These are phyloP conservation scores for Synanceia verrucosa DNA, from an alignment of 2,797 vertebrate genomes.

Conservation along the genomic window DNA sequence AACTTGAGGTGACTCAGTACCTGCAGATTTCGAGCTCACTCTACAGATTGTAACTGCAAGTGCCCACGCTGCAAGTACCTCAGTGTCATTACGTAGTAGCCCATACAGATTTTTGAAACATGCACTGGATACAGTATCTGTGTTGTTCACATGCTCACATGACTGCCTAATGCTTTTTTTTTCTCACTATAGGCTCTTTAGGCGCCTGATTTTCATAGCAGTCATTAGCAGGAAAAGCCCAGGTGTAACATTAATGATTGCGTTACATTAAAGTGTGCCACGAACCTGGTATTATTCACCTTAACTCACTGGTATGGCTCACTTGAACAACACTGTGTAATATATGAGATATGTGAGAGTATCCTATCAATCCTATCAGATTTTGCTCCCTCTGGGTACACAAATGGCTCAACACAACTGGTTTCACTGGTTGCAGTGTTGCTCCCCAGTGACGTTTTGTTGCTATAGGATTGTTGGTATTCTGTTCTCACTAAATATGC, in stretches of 20 bases:
- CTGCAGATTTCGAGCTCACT: conserved; percentile 10
- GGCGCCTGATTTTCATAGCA: not conserved
- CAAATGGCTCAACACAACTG: not conserved
- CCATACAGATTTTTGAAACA: not conserved
- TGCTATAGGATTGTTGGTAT: not conserved
- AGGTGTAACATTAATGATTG: not conserved
- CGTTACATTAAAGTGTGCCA: not conserved
- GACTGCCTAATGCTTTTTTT: not conserved
- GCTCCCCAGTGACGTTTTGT: not conserved
- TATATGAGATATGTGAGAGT: not conserved
- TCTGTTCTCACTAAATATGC: not conserved
- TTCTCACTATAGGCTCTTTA: not conserved
- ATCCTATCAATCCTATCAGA: too few relatives aligned
- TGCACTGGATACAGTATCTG: not conserved
- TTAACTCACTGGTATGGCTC: conserved; percentile 1
- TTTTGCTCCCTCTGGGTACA: not conserved
- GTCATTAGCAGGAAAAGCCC: not conserved
- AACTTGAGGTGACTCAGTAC: not conserved
- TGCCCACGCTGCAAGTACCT: conserved; percentile 2
- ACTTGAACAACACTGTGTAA: not conserved
- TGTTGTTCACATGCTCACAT: not conserved
- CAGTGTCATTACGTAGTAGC: not conserved
- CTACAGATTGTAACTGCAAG: conserved; percentile 6
- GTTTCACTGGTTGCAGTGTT: not conserved
- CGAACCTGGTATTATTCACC: not conserved